These are phyloP conservation scores for Anguilla japonica DNA, from an alignment of 2,113 vertebrate genomes.

Conservation along the genomic window DNA sequence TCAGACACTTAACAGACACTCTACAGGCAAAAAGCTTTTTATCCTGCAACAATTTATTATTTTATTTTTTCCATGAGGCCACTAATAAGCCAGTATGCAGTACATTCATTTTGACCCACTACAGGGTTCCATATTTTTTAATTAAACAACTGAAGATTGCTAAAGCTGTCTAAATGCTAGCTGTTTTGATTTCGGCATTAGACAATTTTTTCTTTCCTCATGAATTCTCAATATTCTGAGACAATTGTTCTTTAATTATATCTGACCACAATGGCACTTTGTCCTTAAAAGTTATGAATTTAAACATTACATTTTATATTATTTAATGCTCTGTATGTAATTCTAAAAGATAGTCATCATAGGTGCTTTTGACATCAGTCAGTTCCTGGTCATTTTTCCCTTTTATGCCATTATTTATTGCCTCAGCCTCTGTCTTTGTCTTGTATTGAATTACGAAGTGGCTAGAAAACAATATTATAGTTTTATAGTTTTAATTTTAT, in stretches of 20 bases:
- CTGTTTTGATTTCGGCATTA: too few species aligned
- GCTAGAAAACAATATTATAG: not conserved
- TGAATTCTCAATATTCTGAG: too few species aligned
- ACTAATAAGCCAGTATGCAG: not conserved
- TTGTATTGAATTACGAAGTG: not conserved
- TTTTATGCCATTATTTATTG: not conserved
- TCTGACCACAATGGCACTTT: too few species aligned
- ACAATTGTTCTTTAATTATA: too few species aligned
- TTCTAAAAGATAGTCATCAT: not conserved
- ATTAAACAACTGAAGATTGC: not conserved
- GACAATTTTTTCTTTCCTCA: too few species aligned
- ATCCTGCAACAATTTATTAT: not conserved
- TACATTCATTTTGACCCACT: not conserved
- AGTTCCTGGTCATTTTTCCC: not conserved
- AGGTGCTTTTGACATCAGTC: not conserved
- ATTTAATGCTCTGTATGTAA: too few species aligned
- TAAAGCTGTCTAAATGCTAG: not conserved
- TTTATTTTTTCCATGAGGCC: not conserved
- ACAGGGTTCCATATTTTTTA: not conserved
- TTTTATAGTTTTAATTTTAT: not conserved
- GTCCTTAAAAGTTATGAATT: too few species aligned
- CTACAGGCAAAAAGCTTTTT: not conserved
- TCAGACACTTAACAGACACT: not conserved
- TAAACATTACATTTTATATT: too few species aligned
- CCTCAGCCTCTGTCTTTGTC: not conserved